Evolutionary conservation across 2,113 vertebrate species (phyloP).

Genomic region (Equus quagga): DNA sequence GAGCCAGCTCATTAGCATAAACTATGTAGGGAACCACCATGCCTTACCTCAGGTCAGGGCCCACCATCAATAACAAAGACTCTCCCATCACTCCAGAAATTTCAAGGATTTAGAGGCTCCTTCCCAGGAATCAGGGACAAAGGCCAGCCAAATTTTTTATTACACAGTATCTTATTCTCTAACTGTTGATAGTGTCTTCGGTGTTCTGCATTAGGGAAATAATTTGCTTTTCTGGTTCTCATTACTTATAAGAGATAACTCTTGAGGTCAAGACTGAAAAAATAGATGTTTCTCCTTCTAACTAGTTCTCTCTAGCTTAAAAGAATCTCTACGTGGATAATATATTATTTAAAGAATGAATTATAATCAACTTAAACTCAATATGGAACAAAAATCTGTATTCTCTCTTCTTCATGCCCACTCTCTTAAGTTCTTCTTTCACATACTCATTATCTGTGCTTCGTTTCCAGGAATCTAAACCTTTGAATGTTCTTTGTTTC

Average conservation of each 20-base stretch:
- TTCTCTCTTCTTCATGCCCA: not conserved
- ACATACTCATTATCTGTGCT: conserved; percentile 6
- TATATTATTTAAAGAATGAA: conserved; percentile 30
- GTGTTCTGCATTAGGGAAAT: not conserved
- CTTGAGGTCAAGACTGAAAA: not conserved
- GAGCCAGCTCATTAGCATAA: conserved; percentile 37
- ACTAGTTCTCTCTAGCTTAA: not conserved
- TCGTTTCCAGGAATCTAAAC: conserved; percentile 32
- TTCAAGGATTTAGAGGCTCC: not conserved
- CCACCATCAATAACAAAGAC: not conserved
- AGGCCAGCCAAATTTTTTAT: conserved; percentile 10
- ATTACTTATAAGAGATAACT: not conserved
- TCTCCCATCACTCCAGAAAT: not conserved
- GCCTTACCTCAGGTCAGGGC: not conserved
- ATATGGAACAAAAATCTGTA: not conserved
- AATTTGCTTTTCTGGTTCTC: conserved; percentile 41
- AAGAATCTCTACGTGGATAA: conserved; percentile 35
- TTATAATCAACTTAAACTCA: conserved; percentile 38
- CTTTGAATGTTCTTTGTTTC: conserved; percentile 40
- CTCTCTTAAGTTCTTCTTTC: conserved; percentile 25
- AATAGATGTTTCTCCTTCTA: not conserved
- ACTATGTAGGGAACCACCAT: not conserved
- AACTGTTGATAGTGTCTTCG: conserved; percentile 4
- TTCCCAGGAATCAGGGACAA: not conserved
- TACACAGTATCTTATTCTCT: not conserved